Conservation (phyloP, 2,888 invertebrate species). For the Panorpa germanica region DNA sequence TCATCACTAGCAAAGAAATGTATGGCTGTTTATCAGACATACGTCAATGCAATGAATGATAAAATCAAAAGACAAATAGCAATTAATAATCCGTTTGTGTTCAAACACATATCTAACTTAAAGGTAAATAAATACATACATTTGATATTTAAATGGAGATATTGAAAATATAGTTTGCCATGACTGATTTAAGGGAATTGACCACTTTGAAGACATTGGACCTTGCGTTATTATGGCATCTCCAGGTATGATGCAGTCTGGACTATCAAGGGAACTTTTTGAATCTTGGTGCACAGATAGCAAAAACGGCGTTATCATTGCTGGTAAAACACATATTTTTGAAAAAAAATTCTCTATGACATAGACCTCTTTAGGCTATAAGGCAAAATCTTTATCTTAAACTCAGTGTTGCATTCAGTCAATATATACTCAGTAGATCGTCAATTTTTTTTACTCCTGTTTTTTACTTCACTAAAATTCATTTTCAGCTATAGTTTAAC, state of each 20-base stretch:
- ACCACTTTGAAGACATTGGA: constrained; percentile 98
- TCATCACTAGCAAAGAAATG: constrained; percentile 98
- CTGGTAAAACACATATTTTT: no score
- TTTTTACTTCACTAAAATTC: no score
- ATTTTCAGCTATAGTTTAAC: no score
- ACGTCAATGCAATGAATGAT: constrained; percentile 99
- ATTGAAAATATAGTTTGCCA: constrained; percentile 8
- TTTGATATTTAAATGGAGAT: background rate
- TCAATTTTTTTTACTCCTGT: no score
- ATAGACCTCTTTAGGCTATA: background rate
- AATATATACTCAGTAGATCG: no score
- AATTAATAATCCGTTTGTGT: constrained; percentile 96
- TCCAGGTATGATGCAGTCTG: constrained; percentile 99
- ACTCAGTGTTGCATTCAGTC: no score
- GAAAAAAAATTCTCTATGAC: constrained; percentile 1
- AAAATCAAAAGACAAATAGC: constrained; percentile 90
- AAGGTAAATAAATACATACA: constrained; percentile 33
- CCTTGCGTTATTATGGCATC: constrained; percentile 99
- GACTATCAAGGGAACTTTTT: constrained; percentile 89
- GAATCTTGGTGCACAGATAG: constrained; percentile 98
- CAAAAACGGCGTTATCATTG: constrained; percentile 96
- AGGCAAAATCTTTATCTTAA: background rate
- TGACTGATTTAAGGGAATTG: constrained; percentile 54
- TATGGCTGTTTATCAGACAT: constrained; percentile 99
- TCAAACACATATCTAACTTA: constrained; percentile 88